A percentile compares a stretch with the other conserved stretches of the same genome.
Evolutionary conservation across 2,113 vertebrate species (phyloP).

Genomic region (Pampusana beccarii): DNA sequence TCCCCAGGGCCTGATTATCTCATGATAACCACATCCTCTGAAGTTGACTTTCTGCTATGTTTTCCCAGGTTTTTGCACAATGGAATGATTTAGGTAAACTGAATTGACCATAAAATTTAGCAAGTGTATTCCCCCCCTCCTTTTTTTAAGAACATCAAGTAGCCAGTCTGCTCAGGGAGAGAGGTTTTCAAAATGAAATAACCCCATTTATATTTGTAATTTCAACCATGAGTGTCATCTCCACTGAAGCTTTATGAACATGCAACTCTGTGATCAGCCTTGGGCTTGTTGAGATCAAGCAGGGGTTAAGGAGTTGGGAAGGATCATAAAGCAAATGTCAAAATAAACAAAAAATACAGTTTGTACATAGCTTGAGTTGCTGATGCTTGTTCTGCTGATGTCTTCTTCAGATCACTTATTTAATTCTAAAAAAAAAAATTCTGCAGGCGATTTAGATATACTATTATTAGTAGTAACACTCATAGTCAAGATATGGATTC

Average conservation of each 20-base stretch:
- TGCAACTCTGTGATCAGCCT: neutral
- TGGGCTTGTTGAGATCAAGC: neutral
- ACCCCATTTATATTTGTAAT: neutral
- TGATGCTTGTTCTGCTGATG: neutral
- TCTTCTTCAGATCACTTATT: neutral
- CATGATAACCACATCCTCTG: slow-evolving; percentile 76
- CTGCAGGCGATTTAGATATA: neutral
- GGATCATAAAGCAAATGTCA: neutral
- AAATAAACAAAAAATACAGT: neutral
- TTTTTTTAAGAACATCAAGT: neutral
- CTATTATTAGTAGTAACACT: neutral
- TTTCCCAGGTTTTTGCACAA: slow-evolving; percentile 63
- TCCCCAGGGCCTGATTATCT: slow-evolving; percentile 72
- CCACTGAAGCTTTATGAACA: neutral
- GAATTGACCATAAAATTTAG: slow-evolving; percentile 54
- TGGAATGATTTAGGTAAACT: slow-evolving; percentile 68
- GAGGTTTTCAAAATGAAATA: neutral
- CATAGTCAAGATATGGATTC: neutral
- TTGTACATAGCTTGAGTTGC: neutral
- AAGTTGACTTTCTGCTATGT: neutral
- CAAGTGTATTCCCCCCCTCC: neutral
- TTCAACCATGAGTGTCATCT: neutral
- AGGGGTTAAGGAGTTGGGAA: neutral
- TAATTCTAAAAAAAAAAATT: neutral
- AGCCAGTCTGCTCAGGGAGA: neutral